These are phyloP conservation scores for Sisor rabdophorus DNA, from an alignment of 2,113 vertebrate genomes.

Conservation along the genomic window DNA sequence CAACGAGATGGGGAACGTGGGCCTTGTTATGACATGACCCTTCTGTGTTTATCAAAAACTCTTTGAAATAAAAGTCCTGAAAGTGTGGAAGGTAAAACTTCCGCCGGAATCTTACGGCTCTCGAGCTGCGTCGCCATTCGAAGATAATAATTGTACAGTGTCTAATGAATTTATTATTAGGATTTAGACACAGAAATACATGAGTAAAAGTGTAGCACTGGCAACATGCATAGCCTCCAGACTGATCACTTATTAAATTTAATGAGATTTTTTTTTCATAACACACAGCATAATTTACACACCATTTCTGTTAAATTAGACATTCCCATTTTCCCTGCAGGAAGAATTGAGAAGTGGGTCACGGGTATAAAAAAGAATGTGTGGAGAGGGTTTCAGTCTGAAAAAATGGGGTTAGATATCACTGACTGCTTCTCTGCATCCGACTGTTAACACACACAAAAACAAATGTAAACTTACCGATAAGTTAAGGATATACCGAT, in stretches of 20 bases:
- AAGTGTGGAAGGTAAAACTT: background rate
- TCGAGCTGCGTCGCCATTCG: constrained; percentile 2
- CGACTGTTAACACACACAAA: too few relatives aligned
- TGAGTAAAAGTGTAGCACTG: background rate
- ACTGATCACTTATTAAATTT: constrained; percentile 68
- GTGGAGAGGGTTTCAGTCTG: background rate
- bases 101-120: background rate
- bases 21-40: constrained; percentile 44
- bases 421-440: background rate
- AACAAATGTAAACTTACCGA: too few relatives aligned
- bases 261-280: constrained; percentile 69
- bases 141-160: background rate
- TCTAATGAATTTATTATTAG: constrained; percentile 1
- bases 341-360: constrained; percentile 63
- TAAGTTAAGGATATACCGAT: too few relatives aligned
- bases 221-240: constrained; percentile 54
- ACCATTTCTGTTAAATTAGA: constrained; percentile 63
- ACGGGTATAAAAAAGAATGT: constrained; percentile 28
- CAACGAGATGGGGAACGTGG: constrained; percentile 57
- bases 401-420: constrained; percentile 28
- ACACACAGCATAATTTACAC: constrained; percentile 60
- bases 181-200: constrained; percentile 2
- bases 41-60: constrained; percentile 26
- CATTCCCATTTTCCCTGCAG: constrained; percentile 58
- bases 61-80: constrained; percentile 7